Evolutionary conservation across 2,797 vertebrate species (phyloP), one percentile per base, ranked within the genome.

Genomic region (Glossophaga mutica): DNA sequence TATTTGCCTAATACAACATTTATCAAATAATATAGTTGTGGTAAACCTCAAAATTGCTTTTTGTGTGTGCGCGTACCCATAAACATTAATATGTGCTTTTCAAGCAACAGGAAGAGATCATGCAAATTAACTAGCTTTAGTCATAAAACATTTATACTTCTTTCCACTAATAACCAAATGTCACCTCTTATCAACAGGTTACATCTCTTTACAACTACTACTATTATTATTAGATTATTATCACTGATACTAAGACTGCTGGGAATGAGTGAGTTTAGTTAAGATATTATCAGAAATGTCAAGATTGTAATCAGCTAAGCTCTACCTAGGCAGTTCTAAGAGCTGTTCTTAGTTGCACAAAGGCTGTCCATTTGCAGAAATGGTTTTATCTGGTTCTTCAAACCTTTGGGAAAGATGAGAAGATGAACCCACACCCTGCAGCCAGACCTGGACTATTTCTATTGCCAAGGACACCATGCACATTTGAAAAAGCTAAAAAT

Each of bases 401-500:
- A 87, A 87, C 5, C 18, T 76, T 87, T 85, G 29, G 62, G 57
- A 90, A 94, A 76, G 32, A 71, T 70, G 11, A 76, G 81, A 57
- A 90, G 48, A 94, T 68, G 42, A 91, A 90, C 9, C 67, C 70
- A 86, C 2, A 91, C 26, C 70, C 59, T 26, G 1, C 24, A 91
- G 65, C 48, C 55, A 96, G 48, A 57, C 29, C 59, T 78, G 22
- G 68, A 68, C n/a, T 91, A 59, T 32, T 94, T 90, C 44, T 89
- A 68, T 57, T 88, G 57, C 52, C 55, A 81, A 81, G 73, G 32
- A 95, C 44, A 94, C 16, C 32, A 57, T 32, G 73, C 55, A 92
- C 57, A 87, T 91, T 87, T 68, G 57, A 62, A 95, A 96, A 92
- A 92, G 73, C 94, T 96, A 97, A 97, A 97, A 94, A 97, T 96